phyloP scores from a whole-genome alignment of 1,140 invertebrate genomes.

The Drosophila ambigua region DNA sequence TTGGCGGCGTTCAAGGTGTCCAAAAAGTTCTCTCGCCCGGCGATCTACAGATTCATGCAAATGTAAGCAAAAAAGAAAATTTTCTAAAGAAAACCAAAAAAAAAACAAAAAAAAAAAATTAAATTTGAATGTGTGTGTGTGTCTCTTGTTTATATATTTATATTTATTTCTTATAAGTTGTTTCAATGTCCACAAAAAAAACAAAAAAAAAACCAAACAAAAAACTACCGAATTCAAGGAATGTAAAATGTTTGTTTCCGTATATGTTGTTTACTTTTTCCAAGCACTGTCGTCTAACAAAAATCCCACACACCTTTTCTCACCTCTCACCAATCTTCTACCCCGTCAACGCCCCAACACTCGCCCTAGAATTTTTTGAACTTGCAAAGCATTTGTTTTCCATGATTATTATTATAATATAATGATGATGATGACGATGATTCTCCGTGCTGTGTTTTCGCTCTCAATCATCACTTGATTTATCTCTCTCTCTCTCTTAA shows the following conservation, averaged over 20 bases:
- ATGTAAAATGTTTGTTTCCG: conserved; percentile 57
- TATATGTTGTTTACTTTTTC: conserved; percentile 48
- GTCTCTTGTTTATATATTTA: conserved; percentile 43
- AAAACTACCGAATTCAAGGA: conserved; percentile 28
- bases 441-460: conserved; percentile 25
- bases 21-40: conserved; percentile 77
- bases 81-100: conserved; percentile 24
- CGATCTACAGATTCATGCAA: conserved; percentile 83
- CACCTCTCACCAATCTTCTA: conserved; percentile 3
- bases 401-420: no score
- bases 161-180: conserved; percentile 50
- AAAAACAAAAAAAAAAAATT: conserved; percentile 31
- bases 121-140: conserved; percentile 65
- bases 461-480: conserved; percentile 39
- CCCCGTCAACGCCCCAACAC: neutral
- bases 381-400: no score
- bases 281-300: conserved; percentile 47
- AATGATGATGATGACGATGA: conserved; percentile 33
- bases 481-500: conserved; percentile 13
- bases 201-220: conserved; percentile 19
- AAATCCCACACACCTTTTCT: conserved; percentile 13
- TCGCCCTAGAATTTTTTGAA: conserved; percentile 24
- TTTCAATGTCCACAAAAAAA: conserved; percentile 19
- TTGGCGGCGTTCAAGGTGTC: conserved; percentile 75
- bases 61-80: conserved; percentile 70